phyloP scores from a whole-genome alignment of 2,113 vertebrate species.

The Dicaeum eximium region DNA sequence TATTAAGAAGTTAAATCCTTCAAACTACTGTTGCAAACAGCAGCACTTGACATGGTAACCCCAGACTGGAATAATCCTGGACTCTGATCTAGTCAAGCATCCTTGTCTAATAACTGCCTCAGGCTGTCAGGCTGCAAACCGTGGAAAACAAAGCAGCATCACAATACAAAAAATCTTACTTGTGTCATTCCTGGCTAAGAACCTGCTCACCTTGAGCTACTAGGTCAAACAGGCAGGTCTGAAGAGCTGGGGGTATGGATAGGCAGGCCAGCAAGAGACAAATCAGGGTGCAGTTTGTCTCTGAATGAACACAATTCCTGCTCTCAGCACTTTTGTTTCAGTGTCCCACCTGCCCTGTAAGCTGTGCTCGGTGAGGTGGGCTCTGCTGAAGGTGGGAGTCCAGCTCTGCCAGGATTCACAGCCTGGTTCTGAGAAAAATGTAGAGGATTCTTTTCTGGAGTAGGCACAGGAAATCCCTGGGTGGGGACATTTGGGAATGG shows the following conservation, averaged over 20 bases:
- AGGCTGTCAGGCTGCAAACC: conserved; percentile 21
- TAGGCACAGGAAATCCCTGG: neutral
- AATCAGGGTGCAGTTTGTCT: neutral
- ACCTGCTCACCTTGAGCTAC: neutral
- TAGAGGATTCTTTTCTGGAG: neutral
- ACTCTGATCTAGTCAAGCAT: conserved; percentile 57
- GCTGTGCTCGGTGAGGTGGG: neutral
- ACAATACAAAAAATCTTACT: neutral
- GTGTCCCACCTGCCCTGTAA: neutral
- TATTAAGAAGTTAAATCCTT: conserved; percentile 53
- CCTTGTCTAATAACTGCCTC: conserved; percentile 33
- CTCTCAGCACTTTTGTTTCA: neutral
- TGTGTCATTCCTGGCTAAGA: neutral
- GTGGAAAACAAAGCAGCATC: neutral
- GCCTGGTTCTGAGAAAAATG: neutral
- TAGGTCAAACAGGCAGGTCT: neutral
- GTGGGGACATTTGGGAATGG: neutral
- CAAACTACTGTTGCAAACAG: conserved; percentile 42
- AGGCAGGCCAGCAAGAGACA: neutral
- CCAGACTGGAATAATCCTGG: conserved; percentile 21
- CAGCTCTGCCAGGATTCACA: accelerated
- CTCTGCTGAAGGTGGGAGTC: neutral
- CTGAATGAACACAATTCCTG: neutral
- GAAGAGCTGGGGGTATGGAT: neutral
- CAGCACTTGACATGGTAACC: conserved; percentile 64